These are phyloP conservation scores for Luperina nickerlii DNA, from an alignment of 2,888 invertebrate species.

Conservation along the genomic window DNA sequence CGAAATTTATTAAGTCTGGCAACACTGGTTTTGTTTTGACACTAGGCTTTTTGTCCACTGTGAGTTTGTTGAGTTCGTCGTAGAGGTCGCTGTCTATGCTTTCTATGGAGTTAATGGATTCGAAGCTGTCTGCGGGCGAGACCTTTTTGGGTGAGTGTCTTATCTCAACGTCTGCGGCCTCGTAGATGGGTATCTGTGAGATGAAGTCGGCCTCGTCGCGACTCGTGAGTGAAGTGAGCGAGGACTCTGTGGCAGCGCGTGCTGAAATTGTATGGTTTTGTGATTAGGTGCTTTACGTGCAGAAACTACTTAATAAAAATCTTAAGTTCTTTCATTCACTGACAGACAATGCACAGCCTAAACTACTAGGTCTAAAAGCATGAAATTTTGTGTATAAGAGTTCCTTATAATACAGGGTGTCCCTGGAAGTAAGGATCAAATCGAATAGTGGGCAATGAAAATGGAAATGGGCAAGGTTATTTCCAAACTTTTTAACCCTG, in stretches of 20 bases:
- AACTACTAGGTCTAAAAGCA: background rate
- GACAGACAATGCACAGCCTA: background rate
- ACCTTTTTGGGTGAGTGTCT: constrained; percentile 72
- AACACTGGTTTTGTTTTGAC: constrained; percentile 79
- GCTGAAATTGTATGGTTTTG: constrained; percentile 61
- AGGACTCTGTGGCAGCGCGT: constrained; percentile 59
- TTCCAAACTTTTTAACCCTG: too few relatives aligned
- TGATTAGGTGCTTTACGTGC: constrained; percentile 38
- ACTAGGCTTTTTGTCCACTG: constrained; percentile 76
- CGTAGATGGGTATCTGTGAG: constrained; percentile 86
- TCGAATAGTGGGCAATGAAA: too few relatives aligned
- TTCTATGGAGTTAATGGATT: constrained; percentile 83
- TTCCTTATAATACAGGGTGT: too few relatives aligned
- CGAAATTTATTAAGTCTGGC: constrained; percentile 86
- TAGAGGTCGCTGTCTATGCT: constrained; percentile 84
- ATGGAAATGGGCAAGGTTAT: too few relatives aligned
- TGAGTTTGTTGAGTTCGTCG: constrained; percentile 82
- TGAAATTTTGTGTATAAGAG: too few relatives aligned
- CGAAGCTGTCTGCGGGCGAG: constrained; percentile 78
- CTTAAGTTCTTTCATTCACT: background rate
- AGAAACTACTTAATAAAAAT: background rate
- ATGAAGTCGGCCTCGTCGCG: constrained; percentile 79
- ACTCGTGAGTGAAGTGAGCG: constrained; percentile 43
- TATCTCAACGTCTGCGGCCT: constrained; percentile 82
- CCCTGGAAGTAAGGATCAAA: too few relatives aligned